Evolutionary conservation across 2,113 vertebrate species (phyloP).

Genomic region (Formicarius rufipectus): DNA sequence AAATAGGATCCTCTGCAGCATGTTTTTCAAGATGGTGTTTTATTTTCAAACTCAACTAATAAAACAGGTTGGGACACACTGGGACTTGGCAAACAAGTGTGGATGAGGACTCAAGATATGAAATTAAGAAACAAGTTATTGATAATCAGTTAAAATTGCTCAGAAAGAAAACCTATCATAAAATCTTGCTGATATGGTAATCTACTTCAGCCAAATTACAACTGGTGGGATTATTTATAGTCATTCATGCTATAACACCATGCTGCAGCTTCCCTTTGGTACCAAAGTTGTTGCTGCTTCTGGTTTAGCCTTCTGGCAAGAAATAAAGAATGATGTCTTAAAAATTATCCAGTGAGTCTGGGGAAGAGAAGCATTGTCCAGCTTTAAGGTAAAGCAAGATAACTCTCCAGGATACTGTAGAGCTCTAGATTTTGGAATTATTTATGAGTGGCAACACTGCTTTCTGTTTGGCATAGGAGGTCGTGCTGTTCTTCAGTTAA

Average conservation of each 20-base stretch:
- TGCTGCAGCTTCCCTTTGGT: neutral
- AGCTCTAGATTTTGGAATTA: neutral
- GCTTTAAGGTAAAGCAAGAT: neutral
- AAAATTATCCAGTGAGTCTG: neutral
- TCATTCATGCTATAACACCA: neutral
- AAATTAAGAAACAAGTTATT: conserved; percentile 1
- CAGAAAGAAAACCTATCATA: conserved; percentile 20
- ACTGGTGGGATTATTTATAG: neutral
- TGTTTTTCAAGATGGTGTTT: no score
- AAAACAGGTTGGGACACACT: neutral
- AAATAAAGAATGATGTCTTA: neutral
- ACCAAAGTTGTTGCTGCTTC: neutral
- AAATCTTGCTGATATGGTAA: neutral
- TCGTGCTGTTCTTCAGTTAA: neutral
- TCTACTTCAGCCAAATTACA: neutral
- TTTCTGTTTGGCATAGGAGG: neutral
- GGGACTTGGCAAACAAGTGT: neutral
- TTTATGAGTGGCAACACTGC: neutral
- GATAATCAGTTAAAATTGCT: neutral
- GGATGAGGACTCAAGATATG: neutral
- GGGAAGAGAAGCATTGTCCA: neutral
- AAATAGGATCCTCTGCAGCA: neutral
- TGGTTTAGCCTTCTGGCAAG: neutral
- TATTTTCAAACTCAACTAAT: neutral
- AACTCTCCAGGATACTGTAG: neutral